A percentile compares a stretch with the other conserved stretches of the same genome.
Conservation (phyloP, 2,113 vertebrate species). For the Elephas maximus region DNA sequence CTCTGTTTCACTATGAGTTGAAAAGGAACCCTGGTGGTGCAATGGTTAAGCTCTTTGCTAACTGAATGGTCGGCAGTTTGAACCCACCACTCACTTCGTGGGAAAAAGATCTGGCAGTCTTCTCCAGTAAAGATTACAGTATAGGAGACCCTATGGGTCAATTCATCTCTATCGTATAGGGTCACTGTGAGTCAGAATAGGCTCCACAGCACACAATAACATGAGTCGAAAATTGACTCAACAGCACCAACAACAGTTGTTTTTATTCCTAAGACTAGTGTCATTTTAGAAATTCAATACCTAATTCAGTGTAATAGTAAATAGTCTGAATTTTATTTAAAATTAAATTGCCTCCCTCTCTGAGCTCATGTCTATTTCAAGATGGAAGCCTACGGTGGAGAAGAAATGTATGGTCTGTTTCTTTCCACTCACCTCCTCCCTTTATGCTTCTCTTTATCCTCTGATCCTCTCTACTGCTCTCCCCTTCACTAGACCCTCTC, state of each 20-base stretch:
- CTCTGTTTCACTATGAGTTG: no score
- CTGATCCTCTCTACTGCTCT: not conserved
- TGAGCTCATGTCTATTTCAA: not conserved
- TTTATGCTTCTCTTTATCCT: not conserved
- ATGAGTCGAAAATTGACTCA: no score
- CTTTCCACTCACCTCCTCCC: not conserved
- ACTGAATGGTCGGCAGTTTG: not conserved
- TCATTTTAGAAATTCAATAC: conserved; percentile 9
- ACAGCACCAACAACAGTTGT: no score
- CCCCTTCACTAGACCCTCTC: not conserved
- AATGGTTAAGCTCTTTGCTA: not conserved
- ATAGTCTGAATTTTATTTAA: not conserved
- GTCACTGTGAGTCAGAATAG: no score
- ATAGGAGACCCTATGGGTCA: not conserved
- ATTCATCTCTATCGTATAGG: not conserved
- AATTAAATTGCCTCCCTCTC: not conserved
- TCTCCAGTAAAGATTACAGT: not conserved
- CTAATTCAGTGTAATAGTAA: not conserved
- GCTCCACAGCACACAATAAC: no score
- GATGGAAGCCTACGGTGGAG: not conserved
- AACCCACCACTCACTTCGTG: not conserved
- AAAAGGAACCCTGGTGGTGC: no score
- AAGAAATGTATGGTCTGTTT: not conserved
- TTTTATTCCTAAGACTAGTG: not conserved
- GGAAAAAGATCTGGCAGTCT: no score